Conservation (phyloP, 2,888 invertebrate genomes). For the Apantesis nais region DNA sequence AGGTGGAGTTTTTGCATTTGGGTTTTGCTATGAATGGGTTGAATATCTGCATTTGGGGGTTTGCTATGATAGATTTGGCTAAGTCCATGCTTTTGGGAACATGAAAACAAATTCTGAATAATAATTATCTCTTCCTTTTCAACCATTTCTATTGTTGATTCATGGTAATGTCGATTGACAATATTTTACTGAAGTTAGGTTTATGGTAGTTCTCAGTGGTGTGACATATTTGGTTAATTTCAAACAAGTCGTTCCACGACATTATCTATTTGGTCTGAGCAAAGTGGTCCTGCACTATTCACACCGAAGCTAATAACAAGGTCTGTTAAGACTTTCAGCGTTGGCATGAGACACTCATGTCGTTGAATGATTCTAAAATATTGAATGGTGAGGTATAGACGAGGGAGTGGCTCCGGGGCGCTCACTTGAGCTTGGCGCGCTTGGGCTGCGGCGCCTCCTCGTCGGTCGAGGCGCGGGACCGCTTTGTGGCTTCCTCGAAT, state of each 20-base stretch:
- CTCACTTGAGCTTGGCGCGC: conserved; percentile 69
- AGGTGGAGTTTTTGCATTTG: no score
- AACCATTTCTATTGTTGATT: no score
- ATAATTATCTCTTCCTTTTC: no score
- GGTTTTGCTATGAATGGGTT: no score
- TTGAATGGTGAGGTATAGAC: no score
- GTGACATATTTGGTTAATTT: conserved; percentile 16
- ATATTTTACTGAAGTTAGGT: neutral
- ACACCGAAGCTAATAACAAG: neutral
- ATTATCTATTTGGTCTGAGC: conserved; percentile 7
- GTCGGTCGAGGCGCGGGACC: conserved; percentile 43
- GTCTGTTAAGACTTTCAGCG: neutral
- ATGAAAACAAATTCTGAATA: no score
- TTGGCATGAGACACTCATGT: neutral
- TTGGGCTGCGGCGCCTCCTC: conserved; percentile 56
- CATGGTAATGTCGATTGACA: neutral
- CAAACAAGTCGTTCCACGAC: conserved; percentile 7
- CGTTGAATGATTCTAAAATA: no score
- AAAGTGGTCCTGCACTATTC: conserved; percentile 4
- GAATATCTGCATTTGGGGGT: no score
- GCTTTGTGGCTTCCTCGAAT: conserved; percentile 41
- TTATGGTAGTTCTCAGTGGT: conserved; percentile 11
- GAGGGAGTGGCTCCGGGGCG: conserved; percentile 26
- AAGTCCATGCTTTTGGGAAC: no score
- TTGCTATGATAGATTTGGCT: no score